Base-by-base conservation (phyloP, 2,797 vertebrate genomes). In the Muscicapa comitata region DNA sequence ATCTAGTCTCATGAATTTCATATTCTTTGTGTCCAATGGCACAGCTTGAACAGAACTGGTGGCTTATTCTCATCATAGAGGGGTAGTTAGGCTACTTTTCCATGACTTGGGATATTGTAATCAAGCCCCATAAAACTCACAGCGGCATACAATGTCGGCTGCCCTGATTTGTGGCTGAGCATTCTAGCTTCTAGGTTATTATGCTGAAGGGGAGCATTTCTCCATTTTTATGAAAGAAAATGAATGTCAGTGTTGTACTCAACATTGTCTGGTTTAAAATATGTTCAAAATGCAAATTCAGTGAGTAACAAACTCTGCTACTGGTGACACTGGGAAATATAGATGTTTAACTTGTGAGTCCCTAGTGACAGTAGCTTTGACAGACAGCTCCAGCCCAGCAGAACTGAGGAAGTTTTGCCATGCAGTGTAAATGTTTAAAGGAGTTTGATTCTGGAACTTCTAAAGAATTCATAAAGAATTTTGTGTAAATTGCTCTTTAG, bases 1-100 rank as follows among this genome's bases (percentile, higher is more conserved):
- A 95, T 95, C 93, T 96, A 81, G 86, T 95, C 94, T 96, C 94
- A 97, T 96, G 96, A 97, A 97, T 97, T 96, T 96, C 94, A 93
- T 96, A 94, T 94, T 92, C 93, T 95, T 95, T 94, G 90, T 88
- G 55, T 86, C 79, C 80, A 95, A 86, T 86, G 90, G 92, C 96
- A 96, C 95, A 96, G 95, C 96, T 97, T 97, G 94, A 97, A 38
- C 95, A 95, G 88, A 78, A 81, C 94, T 95, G 95, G 96, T 97
- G 95, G 83, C 83, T 95, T 95, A 97, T 96, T 96, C 75, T 96
- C 82, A 94, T 95, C 93, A 75, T 91, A 95, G 95, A 94, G 65
- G 83, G 58, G 79, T 94, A 96, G 68, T 96, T 95, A 95, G 55
- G 87, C 79, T 83, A 58, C 91, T 94, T 96, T 88, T 94, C 88